A percentile compares a stretch with the other conserved stretches of the same genome.
Evolutionary conservation across 2,113 vertebrate species (phyloP).

Genomic region (Dicaeum eximium): DNA sequence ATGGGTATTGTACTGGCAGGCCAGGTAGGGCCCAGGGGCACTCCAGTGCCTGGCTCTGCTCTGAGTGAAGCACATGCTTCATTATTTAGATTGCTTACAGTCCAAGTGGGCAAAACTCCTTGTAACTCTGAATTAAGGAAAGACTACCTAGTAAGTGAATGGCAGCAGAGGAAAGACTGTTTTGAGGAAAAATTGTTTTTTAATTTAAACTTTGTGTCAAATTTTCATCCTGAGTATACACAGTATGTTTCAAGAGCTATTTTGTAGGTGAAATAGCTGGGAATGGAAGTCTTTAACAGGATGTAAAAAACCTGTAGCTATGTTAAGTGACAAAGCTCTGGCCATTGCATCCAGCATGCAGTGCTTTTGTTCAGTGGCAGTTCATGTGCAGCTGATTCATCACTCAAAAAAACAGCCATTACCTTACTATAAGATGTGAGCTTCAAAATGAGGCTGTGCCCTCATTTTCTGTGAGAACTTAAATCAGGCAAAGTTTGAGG

Average conservation of each 20-base stretch:
- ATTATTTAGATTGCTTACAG: background rate
- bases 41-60: background rate
- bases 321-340: background rate
- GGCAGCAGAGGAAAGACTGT: background rate
- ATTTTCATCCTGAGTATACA: background rate
- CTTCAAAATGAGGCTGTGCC: slow-evolving; percentile 24
- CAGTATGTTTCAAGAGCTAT: background rate
- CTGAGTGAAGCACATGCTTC: background rate
- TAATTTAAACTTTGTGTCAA: background rate
- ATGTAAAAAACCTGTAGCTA: background rate
- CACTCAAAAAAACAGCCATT: background rate
- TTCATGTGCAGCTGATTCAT: background rate
- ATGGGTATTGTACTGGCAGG: background rate
- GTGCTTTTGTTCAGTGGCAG: background rate
- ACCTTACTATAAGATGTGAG: background rate
- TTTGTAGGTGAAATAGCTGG: background rate
- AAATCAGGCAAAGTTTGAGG: slow-evolving; percentile 14
- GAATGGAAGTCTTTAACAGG: background rate
- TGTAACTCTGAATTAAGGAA: background rate
- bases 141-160: background rate
- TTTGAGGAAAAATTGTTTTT: background rate
- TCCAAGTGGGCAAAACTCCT: background rate
- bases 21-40: background rate
- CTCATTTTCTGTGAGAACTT: slow-evolving; percentile 25
- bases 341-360: background rate